These are phyloP conservation scores for Galaxias olidus DNA, from an alignment of 2,797 vertebrate genomes.

Conservation along the genomic window DNA sequence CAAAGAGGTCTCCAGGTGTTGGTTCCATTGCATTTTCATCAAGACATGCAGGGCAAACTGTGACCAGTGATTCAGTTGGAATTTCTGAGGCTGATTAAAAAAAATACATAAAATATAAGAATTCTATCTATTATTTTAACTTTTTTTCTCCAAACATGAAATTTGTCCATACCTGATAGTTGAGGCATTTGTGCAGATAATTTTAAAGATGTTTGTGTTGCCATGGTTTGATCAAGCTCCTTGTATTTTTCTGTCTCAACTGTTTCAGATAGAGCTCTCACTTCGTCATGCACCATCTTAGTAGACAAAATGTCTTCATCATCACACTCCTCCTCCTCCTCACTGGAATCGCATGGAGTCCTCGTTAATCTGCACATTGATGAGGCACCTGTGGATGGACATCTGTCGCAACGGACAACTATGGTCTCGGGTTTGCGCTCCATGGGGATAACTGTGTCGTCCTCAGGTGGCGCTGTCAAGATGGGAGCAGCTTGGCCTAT, in stretches of 20 bases:
- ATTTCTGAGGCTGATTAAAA: no score
- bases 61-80: no score
- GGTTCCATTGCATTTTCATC: no score
- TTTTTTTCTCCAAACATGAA: no score
- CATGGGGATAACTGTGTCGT: constrained; percentile 18
- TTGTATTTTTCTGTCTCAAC: not conserved
- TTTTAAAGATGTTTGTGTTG: constrained; percentile 1
- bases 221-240: no score
- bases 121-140: no score
- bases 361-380: not conserved
- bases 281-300: constrained; percentile 14
- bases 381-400: not conserved
- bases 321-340: not conserved
- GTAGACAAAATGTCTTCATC: not conserved
- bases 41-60: no score
- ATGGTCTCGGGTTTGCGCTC: constrained; percentile 14
- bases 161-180: not conserved
- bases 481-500: not conserved
- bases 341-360: not conserved
- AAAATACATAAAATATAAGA: no score
- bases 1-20: no score
- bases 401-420: constrained; percentile 8
- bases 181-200: not conserved
- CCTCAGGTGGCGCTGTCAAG: constrained; percentile 4
- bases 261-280: not conserved